phyloP scores from a whole-genome alignment of 2,113 vertebrate genomes.

The Eidolon helvum region DNA sequence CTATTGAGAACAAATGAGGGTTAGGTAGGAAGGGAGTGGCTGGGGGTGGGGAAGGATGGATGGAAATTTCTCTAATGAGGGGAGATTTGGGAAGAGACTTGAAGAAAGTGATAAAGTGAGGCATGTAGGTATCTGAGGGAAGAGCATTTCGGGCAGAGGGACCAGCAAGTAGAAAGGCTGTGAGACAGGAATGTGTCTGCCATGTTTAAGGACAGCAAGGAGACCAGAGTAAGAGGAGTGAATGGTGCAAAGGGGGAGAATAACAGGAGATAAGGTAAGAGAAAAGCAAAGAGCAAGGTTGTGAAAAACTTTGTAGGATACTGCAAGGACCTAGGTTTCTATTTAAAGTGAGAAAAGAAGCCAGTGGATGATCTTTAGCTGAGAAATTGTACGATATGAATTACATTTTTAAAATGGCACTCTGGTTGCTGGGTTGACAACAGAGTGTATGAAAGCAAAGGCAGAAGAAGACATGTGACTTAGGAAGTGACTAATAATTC shows the following conservation, averaged over 20 bases:
- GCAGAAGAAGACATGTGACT: neutral
- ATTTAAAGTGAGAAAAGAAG: neutral
- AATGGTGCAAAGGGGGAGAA: too few species aligned
- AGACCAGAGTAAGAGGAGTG: too few species aligned
- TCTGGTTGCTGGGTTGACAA: neutral
- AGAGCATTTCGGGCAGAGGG: neutral
- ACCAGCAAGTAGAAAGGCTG: too few species aligned
- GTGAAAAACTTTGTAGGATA: neutral
- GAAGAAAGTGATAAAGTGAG: neutral
- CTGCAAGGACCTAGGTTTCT: neutral
- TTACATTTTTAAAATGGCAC: neutral
- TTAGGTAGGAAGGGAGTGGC: neutral
- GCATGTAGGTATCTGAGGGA: neutral
- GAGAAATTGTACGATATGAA: neutral
- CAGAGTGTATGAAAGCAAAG: neutral
- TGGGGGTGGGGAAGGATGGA: neutral
- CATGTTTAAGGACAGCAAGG: too few species aligned
- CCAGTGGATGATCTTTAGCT: too few species aligned
- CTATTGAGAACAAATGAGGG: neutral
- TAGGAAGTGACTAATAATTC: neutral
- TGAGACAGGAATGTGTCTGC: too few species aligned
- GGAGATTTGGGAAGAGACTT: neutral
- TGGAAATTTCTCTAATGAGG: neutral
- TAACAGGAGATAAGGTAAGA: neutral
- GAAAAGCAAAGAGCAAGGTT: neutral